phyloP scores from a whole-genome alignment of 2,888 invertebrate genomes.

The Drosophila percnosoma region DNA sequence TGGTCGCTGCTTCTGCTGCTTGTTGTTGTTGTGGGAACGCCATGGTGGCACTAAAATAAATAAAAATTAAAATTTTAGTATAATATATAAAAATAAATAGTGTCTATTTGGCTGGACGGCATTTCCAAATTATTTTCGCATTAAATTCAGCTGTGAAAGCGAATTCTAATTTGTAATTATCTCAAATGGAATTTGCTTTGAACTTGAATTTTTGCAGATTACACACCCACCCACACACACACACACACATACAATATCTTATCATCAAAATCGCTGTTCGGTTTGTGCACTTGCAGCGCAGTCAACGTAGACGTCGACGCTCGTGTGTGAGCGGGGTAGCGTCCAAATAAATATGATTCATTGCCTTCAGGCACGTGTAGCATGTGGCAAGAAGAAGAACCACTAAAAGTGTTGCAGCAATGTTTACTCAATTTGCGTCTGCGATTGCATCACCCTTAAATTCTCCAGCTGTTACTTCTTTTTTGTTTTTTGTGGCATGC shows the following conservation, averaged over 20 bases:
- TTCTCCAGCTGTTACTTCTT: constrained; percentile 43
- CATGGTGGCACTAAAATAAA: constrained; percentile 92
- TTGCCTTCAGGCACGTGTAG: constrained; percentile 26
- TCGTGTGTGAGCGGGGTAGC: not conserved
- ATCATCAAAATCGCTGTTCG: constrained; percentile 8
- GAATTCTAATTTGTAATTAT: not conserved
- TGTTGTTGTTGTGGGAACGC: constrained; percentile 87
- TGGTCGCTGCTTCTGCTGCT: constrained; percentile 82
- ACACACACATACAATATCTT: not conserved
- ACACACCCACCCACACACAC: not conserved
- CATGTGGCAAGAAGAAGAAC: constrained; percentile 23
- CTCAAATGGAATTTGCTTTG: not conserved
- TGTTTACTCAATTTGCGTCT: constrained; percentile 36
- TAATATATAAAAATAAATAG: constrained; percentile 23
- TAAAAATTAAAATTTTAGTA: constrained; percentile 12
- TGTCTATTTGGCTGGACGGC: constrained; percentile 27
- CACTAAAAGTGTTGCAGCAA: constrained; percentile 1
- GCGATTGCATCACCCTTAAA: constrained; percentile 74
- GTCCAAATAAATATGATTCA: constrained; percentile 32
- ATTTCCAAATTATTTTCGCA: not conserved
- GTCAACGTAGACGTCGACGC: not conserved
- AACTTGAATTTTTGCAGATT: not conserved
- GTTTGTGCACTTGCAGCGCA: constrained; percentile 4
- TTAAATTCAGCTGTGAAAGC: not conserved
- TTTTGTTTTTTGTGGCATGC: constrained; percentile 61